Evolutionary conservation across 2,113 vertebrate genomes (phyloP), one percentile per base, ranked within the genome.

Genomic region (Callospermophilus lateralis): DNA sequence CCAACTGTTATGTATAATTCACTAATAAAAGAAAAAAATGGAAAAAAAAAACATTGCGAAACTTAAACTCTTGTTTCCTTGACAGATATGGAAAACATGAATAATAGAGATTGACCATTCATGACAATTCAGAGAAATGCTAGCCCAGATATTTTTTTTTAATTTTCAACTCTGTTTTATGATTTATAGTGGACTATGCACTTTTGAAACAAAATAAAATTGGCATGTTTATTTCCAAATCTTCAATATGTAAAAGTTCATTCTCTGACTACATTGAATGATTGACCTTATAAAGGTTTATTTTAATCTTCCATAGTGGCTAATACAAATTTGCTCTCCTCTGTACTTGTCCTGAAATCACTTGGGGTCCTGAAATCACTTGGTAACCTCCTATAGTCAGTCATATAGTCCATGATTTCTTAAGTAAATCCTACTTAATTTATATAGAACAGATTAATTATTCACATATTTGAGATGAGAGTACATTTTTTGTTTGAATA

Each of bases 71-170:
- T 94, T 97, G 26, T 95, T 97, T 98, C 74, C 92, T 97, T 96
- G 85, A 87, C 96, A 99, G 98, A 55, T 97, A 61, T 39, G 79
- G 95, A 93, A 88, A 97, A 95, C 86, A 99, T 99, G 99, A 98
- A 93, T 98, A 98, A 97, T 95, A 98, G 37, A 95, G 97, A 98
- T 84, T 81, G 79, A 68, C 97, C 73, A 0, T 98, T 98, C 79
- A 84, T 97, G 95, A 98, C 98, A 86, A 96, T 78, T 93, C 94
- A 73, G 80, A 98, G 97, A 97, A 97, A 90, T 53, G 96, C 97
- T 94, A 98, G 97, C 94, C 94, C 83, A 97, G 99, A 99, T 99
- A 99, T 93, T 95, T 74, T 93, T 28, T 45, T 83, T 39, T 79
- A 96, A 61, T 61, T 2, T 84, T 1, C 70, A 58, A 80, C 51